These are phyloP conservation scores for Olivierus martensii DNA, from an alignment of 1,140 invertebrate genomes.

Conservation along the genomic window DNA sequence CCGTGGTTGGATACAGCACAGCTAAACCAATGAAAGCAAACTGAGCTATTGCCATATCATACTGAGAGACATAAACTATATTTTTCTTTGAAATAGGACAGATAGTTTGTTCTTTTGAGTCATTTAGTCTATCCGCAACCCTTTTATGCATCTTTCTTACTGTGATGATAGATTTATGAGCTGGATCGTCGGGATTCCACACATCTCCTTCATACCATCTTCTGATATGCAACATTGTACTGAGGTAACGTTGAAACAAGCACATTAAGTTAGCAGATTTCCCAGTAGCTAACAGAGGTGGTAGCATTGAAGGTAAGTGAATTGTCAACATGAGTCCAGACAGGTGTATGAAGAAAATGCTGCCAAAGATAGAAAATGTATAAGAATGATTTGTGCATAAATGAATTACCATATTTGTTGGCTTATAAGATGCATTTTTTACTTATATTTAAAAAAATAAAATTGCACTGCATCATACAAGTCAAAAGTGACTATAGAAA, in stretches of 20 bases:
- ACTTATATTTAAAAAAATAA: too few relatives aligned
- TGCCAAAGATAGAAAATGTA: neutral
- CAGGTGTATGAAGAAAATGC: conserved; percentile 19
- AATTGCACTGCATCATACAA: too few relatives aligned
- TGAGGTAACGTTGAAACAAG: conserved; percentile 60
- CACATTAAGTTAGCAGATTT: conserved; percentile 32
- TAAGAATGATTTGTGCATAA: too few relatives aligned
- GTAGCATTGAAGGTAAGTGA: conserved; percentile 16
- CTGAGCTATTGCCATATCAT: conserved; percentile 27
- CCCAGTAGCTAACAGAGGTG: conserved; percentile 34
- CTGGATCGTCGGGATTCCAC: conserved; percentile 30
- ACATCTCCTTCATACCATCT: conserved; percentile 56
- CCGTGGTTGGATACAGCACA: conserved; percentile 22
- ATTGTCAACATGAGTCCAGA: conserved; percentile 19
- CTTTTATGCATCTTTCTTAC: conserved; percentile 34
- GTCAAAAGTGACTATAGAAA: too few relatives aligned
- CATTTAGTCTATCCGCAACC: conserved; percentile 28
- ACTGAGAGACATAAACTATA: conserved; percentile 21
- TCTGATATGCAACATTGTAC: conserved; percentile 51
- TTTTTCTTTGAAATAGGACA: neutral
- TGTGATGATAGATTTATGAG: conserved; percentile 30
- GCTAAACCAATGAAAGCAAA: conserved; percentile 26
- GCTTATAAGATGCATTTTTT: too few relatives aligned
- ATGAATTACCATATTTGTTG: too few relatives aligned
- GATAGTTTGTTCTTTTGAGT: too few relatives aligned